Evolutionary conservation across 2,888 invertebrate species (phyloP), one percentile per base, ranked within the genome.

Genomic region (Ariolimax columbianus): DNA sequence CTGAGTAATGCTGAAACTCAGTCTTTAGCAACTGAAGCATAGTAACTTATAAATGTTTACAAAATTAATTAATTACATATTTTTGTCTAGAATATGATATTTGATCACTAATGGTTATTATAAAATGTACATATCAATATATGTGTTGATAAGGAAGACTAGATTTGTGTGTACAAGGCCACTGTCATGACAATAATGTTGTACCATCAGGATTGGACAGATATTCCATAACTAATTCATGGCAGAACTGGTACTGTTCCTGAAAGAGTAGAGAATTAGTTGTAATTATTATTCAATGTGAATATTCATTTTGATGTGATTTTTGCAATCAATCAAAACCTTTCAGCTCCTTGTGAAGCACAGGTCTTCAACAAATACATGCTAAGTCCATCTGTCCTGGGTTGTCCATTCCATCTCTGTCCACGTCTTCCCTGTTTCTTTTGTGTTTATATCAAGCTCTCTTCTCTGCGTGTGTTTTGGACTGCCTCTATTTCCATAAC

Each of bases 211-310:
- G 87, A 30, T 82, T 87, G 78, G 84, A 79, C 63, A 95, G 89
- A 87, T 93, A 94, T 85, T 94, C 94, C 89, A 93, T 89, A 55
- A 94, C 93, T 80, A 94, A 91, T 79, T 94, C 93, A 89, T 95
- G 94, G 89, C 94, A 94, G 89, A 95, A 95, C 77, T 92, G 90
- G 90, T 94, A 95, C 89, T 95, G 94, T 83, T 95, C 95, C 95
- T 95, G 91, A 84, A 82, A 83, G 80, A 36, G 11, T 51, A 83
- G 43, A 80, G 82, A 0, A 38, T n/a, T 43, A 40, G 17, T 63
- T 6, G 59, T 1, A 33, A 72, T 72, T 33, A 66, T 66, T 33
- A 66, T 6, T 55, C 2, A n/a, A n/a, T n/a, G n/a, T n/a, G n/a
- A n/a, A n/a, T n/a, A n/a, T n/a, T n/a, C n/a, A n/a, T n/a, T n/a